Conservation (phyloP, 2,888 invertebrate species). For the Leuctra nigra region DNA sequence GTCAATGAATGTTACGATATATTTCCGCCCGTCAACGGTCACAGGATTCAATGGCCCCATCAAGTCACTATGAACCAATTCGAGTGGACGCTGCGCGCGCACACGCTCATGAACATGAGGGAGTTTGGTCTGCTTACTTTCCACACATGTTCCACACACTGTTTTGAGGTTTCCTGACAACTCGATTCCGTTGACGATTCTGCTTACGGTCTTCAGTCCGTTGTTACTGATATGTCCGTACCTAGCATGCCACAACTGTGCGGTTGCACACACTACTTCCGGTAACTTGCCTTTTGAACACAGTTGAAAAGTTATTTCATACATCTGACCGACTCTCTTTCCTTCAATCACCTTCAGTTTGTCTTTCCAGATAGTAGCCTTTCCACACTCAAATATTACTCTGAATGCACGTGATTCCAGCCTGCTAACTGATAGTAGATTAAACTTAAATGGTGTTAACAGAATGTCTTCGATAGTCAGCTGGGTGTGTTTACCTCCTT, state of each 20-base stretch:
- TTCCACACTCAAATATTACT: not conserved
- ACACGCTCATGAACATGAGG: slow-evolving; percentile 28
- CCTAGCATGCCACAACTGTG: not conserved
- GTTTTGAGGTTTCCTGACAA: not conserved
- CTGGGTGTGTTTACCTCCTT: not conserved
- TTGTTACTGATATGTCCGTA: not conserved
- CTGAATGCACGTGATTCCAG: not conserved
- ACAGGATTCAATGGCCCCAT: slow-evolving; percentile 21
- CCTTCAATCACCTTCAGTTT: not conserved
- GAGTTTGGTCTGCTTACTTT: slow-evolving; percentile 23
- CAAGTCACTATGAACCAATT: slow-evolving; percentile 27
- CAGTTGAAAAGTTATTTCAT: not conserved
- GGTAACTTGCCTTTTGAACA: not conserved
- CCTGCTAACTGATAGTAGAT: not conserved
- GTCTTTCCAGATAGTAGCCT: not conserved
- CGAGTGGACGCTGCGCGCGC: slow-evolving; percentile 25
- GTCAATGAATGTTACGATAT: slow-evolving; percentile 29
- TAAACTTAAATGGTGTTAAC: not conserved
- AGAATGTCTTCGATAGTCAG: not conserved
- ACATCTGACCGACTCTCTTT: not conserved
- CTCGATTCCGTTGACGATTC: not conserved
- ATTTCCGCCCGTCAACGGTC: slow-evolving; percentile 25
- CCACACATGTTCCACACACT: slow-evolving; percentile 29
- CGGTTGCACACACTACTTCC: not conserved
- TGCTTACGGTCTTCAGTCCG: not conserved